Evolutionary conservation across 2,113 vertebrate species (phyloP).

Genomic region (Cavia aperea): DNA sequence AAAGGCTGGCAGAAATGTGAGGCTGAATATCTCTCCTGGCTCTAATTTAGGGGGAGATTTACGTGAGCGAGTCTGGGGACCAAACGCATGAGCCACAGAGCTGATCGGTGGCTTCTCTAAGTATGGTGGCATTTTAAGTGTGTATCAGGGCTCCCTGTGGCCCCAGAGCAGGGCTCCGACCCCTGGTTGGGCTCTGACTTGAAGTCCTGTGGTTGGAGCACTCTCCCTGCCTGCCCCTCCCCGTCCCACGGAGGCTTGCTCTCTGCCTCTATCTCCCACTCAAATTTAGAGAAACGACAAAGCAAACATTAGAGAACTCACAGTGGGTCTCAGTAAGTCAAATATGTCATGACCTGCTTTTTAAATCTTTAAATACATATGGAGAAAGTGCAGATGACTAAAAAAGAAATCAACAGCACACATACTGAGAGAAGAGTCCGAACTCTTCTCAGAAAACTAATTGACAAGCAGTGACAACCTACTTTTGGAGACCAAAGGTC

Average conservation of each 20-base stretch:
- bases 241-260: neutral
- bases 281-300: neutral
- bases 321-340: neutral
- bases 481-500: neutral
- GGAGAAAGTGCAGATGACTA: neutral
- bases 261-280: neutral
- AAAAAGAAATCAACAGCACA: neutral
- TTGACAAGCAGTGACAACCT: neutral
- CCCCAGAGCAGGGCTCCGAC: neutral
- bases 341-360: neutral
- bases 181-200: neutral
- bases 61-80: conserved; percentile 18
- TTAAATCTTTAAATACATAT: conserved; percentile 22
- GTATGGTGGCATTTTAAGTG: neutral
- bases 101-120: neutral
- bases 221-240: neutral
- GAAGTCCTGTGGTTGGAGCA: neutral
- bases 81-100: neutral
- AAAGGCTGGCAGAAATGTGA: conserved; percentile 58
- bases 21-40: neutral
- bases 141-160: neutral
- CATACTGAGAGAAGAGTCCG: neutral
- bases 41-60: conserved; percentile 54
- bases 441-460: neutral
- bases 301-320: neutral